These are phyloP conservation scores for Drosophila robusta DNA, from an alignment of 2,888 invertebrate genomes.

Conservation along the genomic window DNA sequence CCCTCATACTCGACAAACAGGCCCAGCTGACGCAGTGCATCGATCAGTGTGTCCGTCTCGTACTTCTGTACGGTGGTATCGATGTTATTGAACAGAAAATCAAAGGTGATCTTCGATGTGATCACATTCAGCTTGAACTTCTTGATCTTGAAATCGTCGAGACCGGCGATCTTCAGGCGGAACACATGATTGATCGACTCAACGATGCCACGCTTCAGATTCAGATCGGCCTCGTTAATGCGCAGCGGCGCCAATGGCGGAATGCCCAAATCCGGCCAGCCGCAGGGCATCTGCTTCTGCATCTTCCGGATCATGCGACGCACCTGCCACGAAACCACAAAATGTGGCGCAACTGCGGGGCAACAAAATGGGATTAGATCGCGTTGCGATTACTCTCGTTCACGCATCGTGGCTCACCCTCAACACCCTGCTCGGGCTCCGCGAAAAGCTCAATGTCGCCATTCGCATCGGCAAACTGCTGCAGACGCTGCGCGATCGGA, in stretches of 20 bases:
- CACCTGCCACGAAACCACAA: constrained; percentile 77
- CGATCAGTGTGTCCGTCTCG: constrained; percentile 75
- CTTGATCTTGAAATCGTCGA: constrained; percentile 77
- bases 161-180: constrained; percentile 75
- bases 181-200: constrained; percentile 74
- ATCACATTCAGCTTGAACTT: constrained; percentile 79
- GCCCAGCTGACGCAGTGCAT: constrained; percentile 71
- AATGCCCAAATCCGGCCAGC: constrained; percentile 73
- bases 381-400: too few species aligned
- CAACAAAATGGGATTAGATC: background rate
- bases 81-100: constrained; percentile 77
- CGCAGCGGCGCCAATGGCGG: constrained; percentile 79
- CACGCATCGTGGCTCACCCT: constrained; percentile 55
- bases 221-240: constrained; percentile 55
- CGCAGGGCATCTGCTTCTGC: constrained; percentile 81
- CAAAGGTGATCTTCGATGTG: constrained; percentile 69
- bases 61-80: constrained; percentile 74
- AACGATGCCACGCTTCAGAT: constrained; percentile 65
- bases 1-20: constrained; percentile 79
- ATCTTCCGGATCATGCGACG: constrained; percentile 75
- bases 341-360: constrained; percentile 68
- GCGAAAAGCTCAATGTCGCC: constrained; percentile 68
- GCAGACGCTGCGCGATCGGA: constrained; percentile 56
- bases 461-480: constrained; percentile 52
- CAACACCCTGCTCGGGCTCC: constrained; percentile 62